phyloP scores from a whole-genome alignment of 2,797 vertebrate species.

The Hydrocynus forskahlii region DNA sequence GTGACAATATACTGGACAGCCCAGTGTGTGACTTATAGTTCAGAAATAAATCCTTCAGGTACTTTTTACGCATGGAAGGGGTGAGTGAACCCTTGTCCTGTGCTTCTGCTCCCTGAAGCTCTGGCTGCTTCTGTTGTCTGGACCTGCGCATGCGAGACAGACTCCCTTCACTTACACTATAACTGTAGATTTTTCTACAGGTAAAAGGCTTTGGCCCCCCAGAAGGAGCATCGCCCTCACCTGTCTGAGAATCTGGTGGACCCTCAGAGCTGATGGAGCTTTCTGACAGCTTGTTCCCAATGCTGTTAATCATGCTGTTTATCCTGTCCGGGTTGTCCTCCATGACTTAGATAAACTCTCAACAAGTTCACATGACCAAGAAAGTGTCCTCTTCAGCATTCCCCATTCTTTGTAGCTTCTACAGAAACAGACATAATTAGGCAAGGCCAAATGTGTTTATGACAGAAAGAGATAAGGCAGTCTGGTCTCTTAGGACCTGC shows the following conservation, averaged over 20 bases:
- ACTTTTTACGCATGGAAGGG: conserved; percentile 74
- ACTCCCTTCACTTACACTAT: conserved; percentile 39
- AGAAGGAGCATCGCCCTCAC: conserved; percentile 27
- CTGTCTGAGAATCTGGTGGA: conserved; percentile 16
- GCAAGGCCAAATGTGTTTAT: background rate
- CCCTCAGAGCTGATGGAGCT: conserved; percentile 37
- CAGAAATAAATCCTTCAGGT: conserved; percentile 73
- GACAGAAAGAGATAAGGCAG: background rate
- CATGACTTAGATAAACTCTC: conserved; percentile 55
- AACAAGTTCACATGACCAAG: conserved; percentile 19
- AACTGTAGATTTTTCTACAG: conserved; percentile 51
- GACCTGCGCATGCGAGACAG: conserved; percentile 67
- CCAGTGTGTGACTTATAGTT: conserved; percentile 60
- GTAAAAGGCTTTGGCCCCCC: conserved; percentile 3
- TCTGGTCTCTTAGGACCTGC: background rate
- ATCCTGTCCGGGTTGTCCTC: conserved; percentile 41
- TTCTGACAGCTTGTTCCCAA: conserved; percentile 36
- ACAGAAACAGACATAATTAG: background rate
- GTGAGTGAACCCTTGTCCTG: conserved; percentile 70
- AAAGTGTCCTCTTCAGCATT: conserved; percentile 1
- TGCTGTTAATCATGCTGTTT: conserved; percentile 63
- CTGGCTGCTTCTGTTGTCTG: conserved; percentile 70
- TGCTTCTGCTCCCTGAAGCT: conserved; percentile 30
- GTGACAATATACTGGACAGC: conserved; percentile 66
- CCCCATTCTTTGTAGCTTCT: background rate